Conservation (phyloP, 2,113 vertebrate genomes). For the Gila orcuttii region DNA sequence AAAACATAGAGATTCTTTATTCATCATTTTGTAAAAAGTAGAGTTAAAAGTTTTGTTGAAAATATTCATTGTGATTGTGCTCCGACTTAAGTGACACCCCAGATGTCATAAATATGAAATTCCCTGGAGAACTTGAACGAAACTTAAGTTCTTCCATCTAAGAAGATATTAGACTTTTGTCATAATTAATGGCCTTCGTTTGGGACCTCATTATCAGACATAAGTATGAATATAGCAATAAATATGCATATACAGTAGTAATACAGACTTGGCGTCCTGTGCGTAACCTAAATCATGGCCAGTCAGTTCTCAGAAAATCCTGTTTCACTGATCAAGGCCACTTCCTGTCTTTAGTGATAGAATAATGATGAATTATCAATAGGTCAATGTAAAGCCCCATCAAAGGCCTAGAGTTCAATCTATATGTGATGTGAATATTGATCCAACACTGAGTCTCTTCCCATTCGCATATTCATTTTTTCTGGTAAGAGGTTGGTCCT, state of each 20-base stretch:
- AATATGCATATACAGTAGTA: background rate
- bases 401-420: constrained; percentile 12
- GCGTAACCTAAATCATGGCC: background rate
- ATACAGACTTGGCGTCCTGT: background rate
- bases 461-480: background rate
- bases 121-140: background rate
- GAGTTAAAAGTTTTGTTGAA: background rate
- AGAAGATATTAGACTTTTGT: background rate
- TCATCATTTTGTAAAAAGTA: too few species aligned
- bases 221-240: background rate
- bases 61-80: background rate
- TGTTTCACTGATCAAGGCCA: background rate
- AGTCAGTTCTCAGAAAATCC: background rate
- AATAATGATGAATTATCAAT: background rate
- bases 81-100: background rate
- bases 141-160: background rate
- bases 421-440: constrained; percentile 12
- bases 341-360: background rate
- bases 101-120: background rate
- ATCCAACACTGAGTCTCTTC: background rate
- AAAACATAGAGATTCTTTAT: too few species aligned
- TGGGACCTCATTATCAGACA: background rate
- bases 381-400: constrained; percentile 8
- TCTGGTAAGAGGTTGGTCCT: constrained; percentile 7
- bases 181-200: background rate